Percentiles rank a stretch among this genome's conserved stretches.
phyloP scores from a whole-genome alignment of 2,888 invertebrate genomes.

The Hemithea aestivaria region DNA sequence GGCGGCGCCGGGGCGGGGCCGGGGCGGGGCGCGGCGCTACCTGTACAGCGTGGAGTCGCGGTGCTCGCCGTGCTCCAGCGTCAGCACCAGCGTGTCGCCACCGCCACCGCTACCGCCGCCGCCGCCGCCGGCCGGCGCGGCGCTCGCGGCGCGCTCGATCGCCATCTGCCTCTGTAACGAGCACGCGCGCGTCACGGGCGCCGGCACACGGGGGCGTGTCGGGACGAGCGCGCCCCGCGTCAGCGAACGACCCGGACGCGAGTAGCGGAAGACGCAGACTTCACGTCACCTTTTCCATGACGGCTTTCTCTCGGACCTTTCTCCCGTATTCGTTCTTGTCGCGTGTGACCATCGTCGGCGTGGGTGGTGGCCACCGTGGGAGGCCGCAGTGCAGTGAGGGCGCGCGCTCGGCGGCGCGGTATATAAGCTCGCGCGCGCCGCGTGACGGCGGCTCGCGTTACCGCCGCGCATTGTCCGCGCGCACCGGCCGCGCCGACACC shows the following conservation, averaged over 20 bases:
- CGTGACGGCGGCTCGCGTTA: slow-evolving; percentile 14
- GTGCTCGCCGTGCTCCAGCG: slow-evolving; percentile 87
- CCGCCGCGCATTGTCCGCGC: neutral
- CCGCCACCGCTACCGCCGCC: slow-evolving; percentile 38
- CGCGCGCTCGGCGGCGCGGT: slow-evolving; percentile 23
- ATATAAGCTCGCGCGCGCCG: slow-evolving; percentile 11
- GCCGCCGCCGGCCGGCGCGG: slow-evolving; percentile 14
- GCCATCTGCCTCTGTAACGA: slow-evolving; percentile 63
- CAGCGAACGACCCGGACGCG: slow-evolving; percentile 24
- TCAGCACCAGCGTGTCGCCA: slow-evolving; percentile 82
- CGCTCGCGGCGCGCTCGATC: slow-evolving; percentile 25
- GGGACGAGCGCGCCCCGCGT: too few species aligned
- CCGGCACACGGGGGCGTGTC: neutral
- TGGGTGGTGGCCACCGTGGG: slow-evolving; percentile 19
- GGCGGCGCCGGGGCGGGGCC: neutral
- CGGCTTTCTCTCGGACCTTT: slow-evolving; percentile 54
- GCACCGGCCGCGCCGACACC: slow-evolving; percentile 2
- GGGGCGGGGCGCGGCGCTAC: slow-evolving; percentile 34
- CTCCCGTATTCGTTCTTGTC: slow-evolving; percentile 48
- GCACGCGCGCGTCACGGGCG: slow-evolving; percentile 8
- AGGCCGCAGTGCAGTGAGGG: slow-evolving; percentile 32
- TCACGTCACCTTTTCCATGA: slow-evolving; percentile 50
- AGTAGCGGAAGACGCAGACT: slow-evolving; percentile 16
- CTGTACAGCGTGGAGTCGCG: slow-evolving; percentile 85
- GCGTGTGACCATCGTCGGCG: slow-evolving; percentile 43